Evolutionary conservation across 2,888 invertebrate species (phyloP), one percentile per base, ranked within the genome.

Genomic region (Acleris holmiana): DNA sequence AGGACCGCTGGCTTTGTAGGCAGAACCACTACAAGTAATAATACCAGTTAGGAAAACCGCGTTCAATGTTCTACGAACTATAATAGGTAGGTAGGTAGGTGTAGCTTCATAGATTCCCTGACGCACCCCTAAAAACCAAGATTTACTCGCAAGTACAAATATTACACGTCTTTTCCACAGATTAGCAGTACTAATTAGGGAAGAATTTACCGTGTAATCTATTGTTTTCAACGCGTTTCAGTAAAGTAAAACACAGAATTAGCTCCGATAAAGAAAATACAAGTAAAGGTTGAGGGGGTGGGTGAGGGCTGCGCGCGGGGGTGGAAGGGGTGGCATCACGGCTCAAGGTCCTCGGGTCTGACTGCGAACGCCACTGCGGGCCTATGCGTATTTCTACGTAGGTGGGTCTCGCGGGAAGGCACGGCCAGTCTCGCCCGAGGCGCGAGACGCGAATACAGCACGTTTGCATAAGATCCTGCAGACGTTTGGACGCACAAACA

Each of bases 321-420:
- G 69, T 68, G 69, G 73, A 71, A 68, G 69, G 70, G 73, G 69
- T 62, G 75, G 71, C 71, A 72, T 78, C 79, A 79, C 80, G 83
- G 82, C 82, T 83, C 82, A 80, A 77, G 78, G 82, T 82, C 77
- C 75, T 72, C 76, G 73, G 75, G 74, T 77, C 58, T 44, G 58
- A 67, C 67, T 58, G 63, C 76, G 80, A 74, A 79, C 82, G 85
- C 84, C 88, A 86, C 83, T 88, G 89, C 88, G 89, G 78, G 82
- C 79, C 86, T 83, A 85, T 88, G 89, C 89, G 88, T 89, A 87
- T 80, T 82, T 84, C 80, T 76, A 85, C 78, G 77, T 78, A 75
- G 79, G 75, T 73, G 50, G 25, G 47, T 17, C 18, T 46, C 23
- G 23, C 44, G 55, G 44, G 44, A 55, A 18, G 44, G 29, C 44